Percentiles rank a stretch among this genome's conserved stretches.
Conservation (phyloP, 2,113 vertebrate genomes). For the Capreolus pygargus region DNA sequence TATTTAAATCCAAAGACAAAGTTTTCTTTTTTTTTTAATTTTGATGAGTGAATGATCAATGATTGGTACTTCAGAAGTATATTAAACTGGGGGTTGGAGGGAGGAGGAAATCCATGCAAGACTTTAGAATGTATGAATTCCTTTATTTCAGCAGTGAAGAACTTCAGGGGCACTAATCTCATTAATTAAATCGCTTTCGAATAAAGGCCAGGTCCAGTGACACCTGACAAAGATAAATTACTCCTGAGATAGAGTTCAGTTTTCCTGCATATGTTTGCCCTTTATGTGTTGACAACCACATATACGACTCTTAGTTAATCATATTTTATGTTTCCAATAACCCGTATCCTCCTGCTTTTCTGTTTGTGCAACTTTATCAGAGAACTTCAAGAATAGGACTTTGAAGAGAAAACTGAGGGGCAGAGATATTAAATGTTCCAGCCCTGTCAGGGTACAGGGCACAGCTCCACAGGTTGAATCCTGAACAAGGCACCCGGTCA, state of each 20-base stretch:
- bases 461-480: too few species aligned
- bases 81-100: constrained; percentile 29
- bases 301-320: constrained; percentile 57
- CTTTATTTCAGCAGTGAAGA: constrained; percentile 44
- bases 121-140: constrained; percentile 27
- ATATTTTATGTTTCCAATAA: neutral
- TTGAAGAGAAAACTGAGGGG: neutral
- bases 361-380: neutral
- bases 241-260: constrained; percentile 36
- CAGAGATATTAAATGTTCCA: neutral
- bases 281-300: constrained; percentile 57
- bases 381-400: neutral
- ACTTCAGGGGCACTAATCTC: constrained; percentile 64
- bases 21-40: constrained; percentile 34
- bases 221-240: constrained; percentile 79
- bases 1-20: constrained; percentile 6
- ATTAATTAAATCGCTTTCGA: constrained; percentile 79
- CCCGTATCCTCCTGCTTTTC: neutral
- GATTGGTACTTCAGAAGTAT: constrained; percentile 42
- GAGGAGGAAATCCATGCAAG: neutral
- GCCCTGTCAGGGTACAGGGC: rapidly evolving
- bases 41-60: constrained; percentile 67
- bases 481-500: neutral
- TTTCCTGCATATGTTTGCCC: constrained; percentile 60
- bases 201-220: constrained; percentile 78